phyloP scores from a whole-genome alignment of 2,888 invertebrate genomes.

The Exephanes ischioxanthus region DNA sequence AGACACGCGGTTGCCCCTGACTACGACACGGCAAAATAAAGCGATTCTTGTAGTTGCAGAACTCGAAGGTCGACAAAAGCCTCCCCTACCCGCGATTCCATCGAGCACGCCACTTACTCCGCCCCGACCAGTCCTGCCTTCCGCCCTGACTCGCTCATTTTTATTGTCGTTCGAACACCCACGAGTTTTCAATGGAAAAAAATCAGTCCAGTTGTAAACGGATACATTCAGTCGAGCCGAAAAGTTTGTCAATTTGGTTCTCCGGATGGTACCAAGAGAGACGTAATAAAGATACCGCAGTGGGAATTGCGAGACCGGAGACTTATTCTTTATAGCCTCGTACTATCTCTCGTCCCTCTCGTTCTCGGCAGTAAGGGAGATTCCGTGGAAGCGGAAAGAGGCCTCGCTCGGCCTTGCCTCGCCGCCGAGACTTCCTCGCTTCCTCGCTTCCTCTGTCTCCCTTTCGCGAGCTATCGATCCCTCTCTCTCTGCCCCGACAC shows the following conservation, averaged over 20 bases:
- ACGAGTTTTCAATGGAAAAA: conserved; percentile 12
- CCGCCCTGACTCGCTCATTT: neutral
- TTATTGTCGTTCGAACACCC: neutral
- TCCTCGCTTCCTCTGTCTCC: conserved; percentile 10
- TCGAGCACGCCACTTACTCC: conserved; percentile 26
- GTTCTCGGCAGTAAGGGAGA: conserved; percentile 12
- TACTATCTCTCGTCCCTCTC: neutral
- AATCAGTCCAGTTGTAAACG: neutral
- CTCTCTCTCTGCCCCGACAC: conserved; percentile 3
- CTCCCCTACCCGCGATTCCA: conserved; percentile 5
- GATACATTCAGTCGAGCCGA: conserved; percentile 5
- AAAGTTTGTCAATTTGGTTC: conserved; percentile 30
- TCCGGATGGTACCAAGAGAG: neutral
- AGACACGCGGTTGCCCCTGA: conserved; percentile 58
- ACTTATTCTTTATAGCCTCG: conserved; percentile 8
- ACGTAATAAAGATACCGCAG: conserved; percentile 16
- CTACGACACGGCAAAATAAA: conserved; percentile 66
- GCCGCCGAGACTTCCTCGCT: conserved; percentile 12
- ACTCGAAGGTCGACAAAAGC: conserved; percentile 49
- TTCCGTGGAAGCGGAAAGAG: conserved; percentile 21
- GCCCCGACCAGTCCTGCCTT: neutral
- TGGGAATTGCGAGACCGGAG: conserved; percentile 10
- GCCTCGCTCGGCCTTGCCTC: neutral
- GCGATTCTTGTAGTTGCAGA: conserved; percentile 56
- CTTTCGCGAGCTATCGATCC: neutral